Evolutionary conservation across 2,888 invertebrate genomes (phyloP), one percentile per base, ranked within the genome.

Genomic region (Lydus trimaculatus): DNA sequence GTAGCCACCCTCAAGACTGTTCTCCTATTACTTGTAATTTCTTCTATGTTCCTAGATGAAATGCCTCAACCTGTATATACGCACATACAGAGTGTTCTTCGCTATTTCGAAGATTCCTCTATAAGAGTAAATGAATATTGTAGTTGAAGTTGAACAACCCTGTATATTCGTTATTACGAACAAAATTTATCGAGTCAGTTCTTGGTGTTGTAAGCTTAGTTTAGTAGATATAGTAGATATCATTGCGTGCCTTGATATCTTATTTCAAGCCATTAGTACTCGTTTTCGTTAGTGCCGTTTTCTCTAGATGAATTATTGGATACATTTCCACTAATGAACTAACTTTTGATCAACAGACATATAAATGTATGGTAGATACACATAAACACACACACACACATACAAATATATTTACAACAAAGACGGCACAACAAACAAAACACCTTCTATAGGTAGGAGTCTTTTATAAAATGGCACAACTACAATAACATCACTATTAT

Each of bases 231-330:
- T 39, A 23, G 5, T 23, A 25, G 56, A 56, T 84, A 84, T 84
- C 84, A 84, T 84, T 84, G 85, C 85, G 84, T 85, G 85, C 79
- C 81, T 81, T 83, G 84, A 85, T 85, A 85, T 85, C 84, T 85
- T 85, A 84, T 85, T 85, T 85, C 85, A 84, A 80, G 77, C 83
- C 84, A 85, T 85, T 84, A 84, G 83, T 80, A 82, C 81, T 80
- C 78, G 81, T 78, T 79, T 75, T 78, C 25, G 56, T 56, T 56
- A 56, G 77, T 73, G 76, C 80, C 78, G 77, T 76, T 78, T 75
- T 56, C 56, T 13, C 66, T 72, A 77, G 81, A 84, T 84, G 83
- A 84, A 83, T 83, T 84, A 84, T 84, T 83, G 82, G 81, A 82
- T 84, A 82, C 81, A 80, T 84, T 83, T 84, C 81, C 83, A 82